Evolutionary conservation across 1,140 invertebrate genomes (phyloP), one percentile per base, ranked within the genome.

Genomic region (Ceratoteleas bidentatus): DNA sequence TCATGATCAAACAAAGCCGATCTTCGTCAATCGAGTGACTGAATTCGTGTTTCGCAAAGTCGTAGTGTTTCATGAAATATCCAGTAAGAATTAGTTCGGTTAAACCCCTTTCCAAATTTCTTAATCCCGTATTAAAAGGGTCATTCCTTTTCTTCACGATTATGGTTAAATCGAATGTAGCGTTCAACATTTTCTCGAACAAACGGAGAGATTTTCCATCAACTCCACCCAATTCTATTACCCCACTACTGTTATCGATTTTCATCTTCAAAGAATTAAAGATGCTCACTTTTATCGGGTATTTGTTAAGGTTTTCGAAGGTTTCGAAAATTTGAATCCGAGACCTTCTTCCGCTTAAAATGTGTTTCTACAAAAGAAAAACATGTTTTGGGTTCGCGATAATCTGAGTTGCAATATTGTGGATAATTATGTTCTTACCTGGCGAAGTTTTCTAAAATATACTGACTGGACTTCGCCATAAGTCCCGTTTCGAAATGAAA

Each of bases 31-130:
- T 10, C 0, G 56, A 13, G 0, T 13, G 8, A 0, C 77, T 87
- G 14, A 87, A 88, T 34, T 85, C 80, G 43, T 83, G 81, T 0
- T 33, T 2, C 0, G 0, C 14, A 11, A 79, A 4, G 0, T 62
- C 13, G 32, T 89, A 88, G 0, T 4, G 0, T 16, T 88, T 85
- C 0, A 73, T 14, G 45, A 88, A 87, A 65, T 77, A 88, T 6
- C 78, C 70, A 0, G 83, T 88, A 5, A 88, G 24, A 3, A 87
- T 14, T 10, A 89, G 36, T 4, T 89, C 86, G 2, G 50, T 33
- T 2, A 56, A 13, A 0, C 49, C 60, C 8, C 6, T n/a, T 32
- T 87, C 68, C 7, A 88, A 72, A 0, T 10, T 24, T 52, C 3
- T 34, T 13, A 88, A 45, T 0, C 72, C 74, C 0, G 3, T 4